phyloP scores from a whole-genome alignment of 1,140 invertebrate genomes.

The Brachystomella parvula region DNA sequence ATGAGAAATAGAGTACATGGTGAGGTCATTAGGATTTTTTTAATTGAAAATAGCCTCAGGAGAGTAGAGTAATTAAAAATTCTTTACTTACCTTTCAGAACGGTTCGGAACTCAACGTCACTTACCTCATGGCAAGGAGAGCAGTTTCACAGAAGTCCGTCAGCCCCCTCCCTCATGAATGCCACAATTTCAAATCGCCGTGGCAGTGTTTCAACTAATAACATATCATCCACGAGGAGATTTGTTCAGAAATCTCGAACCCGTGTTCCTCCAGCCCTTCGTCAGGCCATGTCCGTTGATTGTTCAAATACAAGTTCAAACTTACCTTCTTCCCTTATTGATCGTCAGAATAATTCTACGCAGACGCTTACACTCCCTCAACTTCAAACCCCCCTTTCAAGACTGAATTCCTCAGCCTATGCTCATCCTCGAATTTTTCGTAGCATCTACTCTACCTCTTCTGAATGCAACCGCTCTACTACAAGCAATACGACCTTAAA shows the following conservation, averaged over 20 bases:
- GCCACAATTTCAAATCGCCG: slow-evolving; percentile 10
- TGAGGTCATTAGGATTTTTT: too few relatives aligned
- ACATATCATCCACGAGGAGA: slow-evolving; percentile 13
- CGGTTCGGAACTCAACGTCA: slow-evolving; percentile 28
- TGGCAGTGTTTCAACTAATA: slow-evolving; percentile 16
- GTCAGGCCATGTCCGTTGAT: slow-evolving; percentile 35
- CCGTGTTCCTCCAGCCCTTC: slow-evolving; percentile 23
- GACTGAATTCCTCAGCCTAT: background rate
- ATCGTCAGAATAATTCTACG: background rate
- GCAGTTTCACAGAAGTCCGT: slow-evolving; percentile 31
- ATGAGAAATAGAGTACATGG: background rate
- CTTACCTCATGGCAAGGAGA: slow-evolving; percentile 27
- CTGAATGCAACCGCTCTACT: slow-evolving; percentile 22
- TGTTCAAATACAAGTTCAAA: slow-evolving; percentile 21
- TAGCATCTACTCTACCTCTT: slow-evolving; percentile 16
- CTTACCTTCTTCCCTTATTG: background rate
- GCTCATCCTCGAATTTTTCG: background rate
- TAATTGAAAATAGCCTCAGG: background rate
- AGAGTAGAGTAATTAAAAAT: background rate
- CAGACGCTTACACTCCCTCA: background rate
- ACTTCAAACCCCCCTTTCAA: background rate
- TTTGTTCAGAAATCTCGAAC: slow-evolving; percentile 30
- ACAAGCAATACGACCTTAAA: slow-evolving; percentile 19
- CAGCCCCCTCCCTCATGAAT: slow-evolving; percentile 31
- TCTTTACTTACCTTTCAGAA: slow-evolving; percentile 22